A percentile compares a stretch with the other conserved stretches of the same genome.
phyloP scores from a whole-genome alignment of 2,888 invertebrate species.

The Aspidapion aeneum region DNA sequence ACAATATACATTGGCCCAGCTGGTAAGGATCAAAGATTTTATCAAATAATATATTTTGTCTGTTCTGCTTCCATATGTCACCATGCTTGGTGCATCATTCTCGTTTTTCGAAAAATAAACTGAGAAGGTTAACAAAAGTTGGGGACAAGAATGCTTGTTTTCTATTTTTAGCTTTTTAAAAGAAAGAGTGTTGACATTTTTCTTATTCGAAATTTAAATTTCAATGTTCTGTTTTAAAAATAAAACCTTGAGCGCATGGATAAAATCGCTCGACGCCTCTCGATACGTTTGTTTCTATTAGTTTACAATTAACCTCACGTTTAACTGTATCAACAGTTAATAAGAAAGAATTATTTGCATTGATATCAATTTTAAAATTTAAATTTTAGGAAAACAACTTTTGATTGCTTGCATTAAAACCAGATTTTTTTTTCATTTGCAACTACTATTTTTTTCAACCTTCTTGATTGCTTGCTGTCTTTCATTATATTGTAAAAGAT shows the following conservation, averaged over 20 bases:
- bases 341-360: background rate
- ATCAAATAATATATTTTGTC: slow-evolving; percentile 43
- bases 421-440: too few species aligned
- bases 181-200: background rate
- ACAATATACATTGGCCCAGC: slow-evolving; percentile 42
- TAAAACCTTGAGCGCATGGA: background rate
- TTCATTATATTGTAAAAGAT: too few species aligned
- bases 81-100: slow-evolving; percentile 28
- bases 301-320: background rate
- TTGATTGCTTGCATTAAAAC: too few species aligned
- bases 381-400: too few species aligned
- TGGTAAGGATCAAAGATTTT: slow-evolving; percentile 42
- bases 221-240: background rate
- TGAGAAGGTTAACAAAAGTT: background rate
- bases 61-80: slow-evolving; percentile 40
- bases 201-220: background rate
- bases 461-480: too few species aligned
- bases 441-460: too few species aligned
- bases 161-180: background rate
- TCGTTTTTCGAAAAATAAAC: slow-evolving; percentile 1
- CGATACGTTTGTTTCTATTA: background rate
- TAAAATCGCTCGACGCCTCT: background rate
- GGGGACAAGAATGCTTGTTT: slow-evolving; percentile 7
- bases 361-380: background rate
- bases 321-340: background rate